Base-by-base conservation (phyloP, 1,140 invertebrate species). In the Callitettix versicolor region DNA sequence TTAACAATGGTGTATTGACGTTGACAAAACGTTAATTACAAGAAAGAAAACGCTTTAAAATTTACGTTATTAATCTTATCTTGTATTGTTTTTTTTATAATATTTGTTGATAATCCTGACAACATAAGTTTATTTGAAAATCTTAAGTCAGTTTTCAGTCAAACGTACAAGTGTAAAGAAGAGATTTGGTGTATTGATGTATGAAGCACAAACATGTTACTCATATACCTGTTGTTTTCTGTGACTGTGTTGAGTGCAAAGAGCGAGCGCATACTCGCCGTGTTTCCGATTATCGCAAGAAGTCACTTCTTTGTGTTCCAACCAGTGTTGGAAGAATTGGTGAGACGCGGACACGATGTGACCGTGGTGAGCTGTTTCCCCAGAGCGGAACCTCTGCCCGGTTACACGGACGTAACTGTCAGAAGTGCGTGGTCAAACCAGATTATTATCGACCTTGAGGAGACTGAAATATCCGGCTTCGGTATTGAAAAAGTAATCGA, bases 331-430 rank as follows among this genome's bases (percentile, higher is more conserved):
- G 56, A 64, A 14, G 65, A 60, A 15, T 55, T 71, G 14, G 64
- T 63, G 1, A 43, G 47, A 9, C 49, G 64, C 43, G 65, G 63
- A 12, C 70, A 71, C 55, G 44, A 65, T 21, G 20, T 70, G 0
- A 64, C 63, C 0, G 61, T 68, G 0, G 46, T 67, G 7, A 67
- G 63, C 47, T 60, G 72, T 1, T 78, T 74, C 59, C 67, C 72
- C 0, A 63, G 71, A 3, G 73, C 73, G 49, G 67, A 65, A 34
- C 67, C 69, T 0, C 55, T 71, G 2, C 61, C 68, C 3, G 79
- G 79, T 59, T 77, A 77, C 34, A 67, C 61, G 4, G 76, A 81
- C 58, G 60, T 79, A 3, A 60, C 44, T 24, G 24, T 65, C 38
- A 64, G 14, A 18, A 40, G 12, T 30, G 52, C 12, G 36, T 40